Evolutionary conservation across 2,113 vertebrate genomes (phyloP).

Genomic region (Mastomys natalensis): DNA sequence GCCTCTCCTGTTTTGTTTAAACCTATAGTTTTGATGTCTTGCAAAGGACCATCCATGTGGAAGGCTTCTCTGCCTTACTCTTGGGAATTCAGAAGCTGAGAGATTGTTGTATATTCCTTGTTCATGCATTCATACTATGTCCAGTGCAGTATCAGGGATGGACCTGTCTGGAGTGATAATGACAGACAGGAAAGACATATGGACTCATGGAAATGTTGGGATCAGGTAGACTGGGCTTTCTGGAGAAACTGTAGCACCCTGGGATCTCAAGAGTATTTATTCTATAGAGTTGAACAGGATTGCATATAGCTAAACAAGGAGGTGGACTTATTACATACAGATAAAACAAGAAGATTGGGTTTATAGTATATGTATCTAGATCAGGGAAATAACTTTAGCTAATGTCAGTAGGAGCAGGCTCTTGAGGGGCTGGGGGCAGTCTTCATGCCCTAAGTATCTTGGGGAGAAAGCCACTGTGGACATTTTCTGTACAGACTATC

Average conservation of each 20-base stretch:
- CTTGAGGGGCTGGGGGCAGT: neutral
- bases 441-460: neutral
- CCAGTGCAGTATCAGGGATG: neutral
- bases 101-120: neutral
- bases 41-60: neutral
- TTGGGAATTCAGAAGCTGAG: neutral
- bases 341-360: neutral
- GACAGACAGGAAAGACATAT: neutral
- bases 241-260: neutral
- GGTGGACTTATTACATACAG: neutral
- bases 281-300: neutral
- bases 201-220: neutral
- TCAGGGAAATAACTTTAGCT: neutral
- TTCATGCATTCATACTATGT: neutral
- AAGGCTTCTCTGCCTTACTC: neutral
- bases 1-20: neutral
- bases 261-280: neutral
- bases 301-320: neutral
- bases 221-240: neutral
- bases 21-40: neutral
- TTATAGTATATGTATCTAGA: neutral
- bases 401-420: neutral
- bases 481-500: neutral
- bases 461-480: neutral
- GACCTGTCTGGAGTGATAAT: neutral